Percentiles rank a stretch among this genome's conserved stretches.
Evolutionary conservation across 2,797 vertebrate genomes (phyloP).

Genomic region (Liasis olivaceus): DNA sequence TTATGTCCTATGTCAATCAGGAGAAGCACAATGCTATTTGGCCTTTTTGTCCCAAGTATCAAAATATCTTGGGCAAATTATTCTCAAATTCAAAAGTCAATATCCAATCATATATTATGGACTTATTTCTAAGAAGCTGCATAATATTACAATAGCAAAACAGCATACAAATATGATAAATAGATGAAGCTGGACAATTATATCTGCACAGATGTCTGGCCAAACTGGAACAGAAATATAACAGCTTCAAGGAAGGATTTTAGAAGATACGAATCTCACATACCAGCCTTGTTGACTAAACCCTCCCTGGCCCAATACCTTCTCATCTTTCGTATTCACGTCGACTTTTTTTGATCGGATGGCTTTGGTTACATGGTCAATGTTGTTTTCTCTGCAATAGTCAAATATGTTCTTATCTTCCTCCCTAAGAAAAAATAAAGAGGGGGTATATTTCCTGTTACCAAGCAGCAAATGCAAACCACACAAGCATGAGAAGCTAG

Average conservation of each 20-base stretch:
- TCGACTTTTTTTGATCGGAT: constrained; percentile 88
- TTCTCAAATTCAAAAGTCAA: background rate
- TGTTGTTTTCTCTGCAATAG: constrained; percentile 98
- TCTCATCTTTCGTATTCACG: constrained; percentile 91
- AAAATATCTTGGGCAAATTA: background rate
- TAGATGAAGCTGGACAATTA: background rate
- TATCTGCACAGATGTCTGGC: constrained; percentile 2
- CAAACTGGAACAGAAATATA: constrained; percentile 16
- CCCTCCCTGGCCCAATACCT: constrained; percentile 80
- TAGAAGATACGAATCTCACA: constrained; percentile 19
- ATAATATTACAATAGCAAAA: background rate
- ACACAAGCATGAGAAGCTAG: constrained; percentile 26
- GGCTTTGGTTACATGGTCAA: constrained; percentile 87
- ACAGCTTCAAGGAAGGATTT: constrained; percentile 32
- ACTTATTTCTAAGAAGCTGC: constrained; percentile 1
- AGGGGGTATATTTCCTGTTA: constrained; percentile 37
- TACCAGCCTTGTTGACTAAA: constrained; percentile 10
- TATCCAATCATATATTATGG: background rate
- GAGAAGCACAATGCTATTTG: background rate
- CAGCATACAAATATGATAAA: background rate
- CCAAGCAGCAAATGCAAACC: constrained; percentile 41
- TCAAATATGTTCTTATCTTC: constrained; percentile 99
- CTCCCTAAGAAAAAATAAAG: constrained; percentile 80
- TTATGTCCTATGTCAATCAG: background rate
- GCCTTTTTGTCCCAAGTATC: background rate